Conservation (phyloP, 2,113 vertebrate genomes). For the Chionis minor region DNA sequence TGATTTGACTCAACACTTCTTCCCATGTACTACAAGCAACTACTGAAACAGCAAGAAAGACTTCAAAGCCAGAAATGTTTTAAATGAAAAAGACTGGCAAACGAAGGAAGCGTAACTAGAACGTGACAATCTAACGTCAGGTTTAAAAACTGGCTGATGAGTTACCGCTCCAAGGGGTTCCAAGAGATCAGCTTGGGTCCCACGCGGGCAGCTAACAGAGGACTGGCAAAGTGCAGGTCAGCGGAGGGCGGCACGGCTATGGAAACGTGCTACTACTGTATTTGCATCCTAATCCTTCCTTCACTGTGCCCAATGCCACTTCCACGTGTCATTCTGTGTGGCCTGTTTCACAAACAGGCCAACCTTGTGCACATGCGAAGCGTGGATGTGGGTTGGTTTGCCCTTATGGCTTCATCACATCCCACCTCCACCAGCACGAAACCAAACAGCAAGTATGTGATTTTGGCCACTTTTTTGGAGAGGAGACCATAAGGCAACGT, state of each 20-base stretch:
- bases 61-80: not conserved
- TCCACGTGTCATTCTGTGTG: not conserved
- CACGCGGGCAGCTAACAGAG: not conserved
- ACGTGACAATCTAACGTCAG: not conserved
- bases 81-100: not conserved
- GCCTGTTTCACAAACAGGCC: not conserved
- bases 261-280: fast-evolving
- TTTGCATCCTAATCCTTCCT: not conserved
- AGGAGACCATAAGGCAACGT: not conserved
- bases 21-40: not conserved
- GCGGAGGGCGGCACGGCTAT: not conserved
- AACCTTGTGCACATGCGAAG: not conserved
- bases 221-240: not conserved
- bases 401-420: not conserved
- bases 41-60: not conserved
- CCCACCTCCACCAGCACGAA: not conserved
- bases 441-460: not conserved
- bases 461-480: not conserved
- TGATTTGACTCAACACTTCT: not conserved
- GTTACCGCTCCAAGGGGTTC: not conserved
- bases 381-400: not conserved
- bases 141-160: not conserved
- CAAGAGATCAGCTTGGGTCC: not conserved
- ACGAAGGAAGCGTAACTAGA: not conserved
- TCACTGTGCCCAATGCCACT: not conserved